Evolutionary conservation across 2,797 vertebrate species (phyloP), one percentile per base, ranked within the genome.

Genomic region (Rhinogobio ventralis): DNA sequence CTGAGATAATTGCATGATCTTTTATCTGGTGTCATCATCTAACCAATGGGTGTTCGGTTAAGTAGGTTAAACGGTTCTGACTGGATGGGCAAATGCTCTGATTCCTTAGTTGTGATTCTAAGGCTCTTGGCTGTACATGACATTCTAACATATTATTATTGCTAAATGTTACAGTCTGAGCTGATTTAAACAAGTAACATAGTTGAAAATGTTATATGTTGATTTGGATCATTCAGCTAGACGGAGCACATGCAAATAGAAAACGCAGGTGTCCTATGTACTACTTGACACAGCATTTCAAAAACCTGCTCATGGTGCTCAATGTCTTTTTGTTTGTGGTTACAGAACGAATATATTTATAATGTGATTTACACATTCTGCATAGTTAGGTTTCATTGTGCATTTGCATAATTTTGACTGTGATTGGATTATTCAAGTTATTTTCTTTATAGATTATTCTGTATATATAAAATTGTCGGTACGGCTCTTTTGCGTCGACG

Each of bases 1-100:
- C 46, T 67, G 62, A 46, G 82, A 83, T 67, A 83, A 83, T 64
- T 73, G 80, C 74, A 73, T 82, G 68, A 55, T 83, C 17, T 75
- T 83, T 67, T 75, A 83, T 74, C 57, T 28, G 42, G 67, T 42
- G 66, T 75, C 30, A 75, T 75, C 45, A 66, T 75, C 60, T 74
- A 53, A 66, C 57, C 64, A 69, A 77, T 46, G 36, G 49, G 19
- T 55, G n/a, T 25, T 84, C n/a, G 30, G 36, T 33, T 78, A 84
- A 78, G 66, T 78, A 84, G 74, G 82, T 84, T 84, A 84, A 78
- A 78, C 0, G 14, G 19, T 62, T 84, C 74, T 69, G 51, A 68
- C 36, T 78, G 51, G 51, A 60, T 76, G 72, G 46, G 60, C 30
- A 55, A 79, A 79, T 5, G 42, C 25, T 46, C n/a, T 30, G 36